Evolutionary conservation across 2,888 invertebrate species (phyloP), one percentile per base, ranked within the genome.

Genomic region (Fabriciana adippe): DNA sequence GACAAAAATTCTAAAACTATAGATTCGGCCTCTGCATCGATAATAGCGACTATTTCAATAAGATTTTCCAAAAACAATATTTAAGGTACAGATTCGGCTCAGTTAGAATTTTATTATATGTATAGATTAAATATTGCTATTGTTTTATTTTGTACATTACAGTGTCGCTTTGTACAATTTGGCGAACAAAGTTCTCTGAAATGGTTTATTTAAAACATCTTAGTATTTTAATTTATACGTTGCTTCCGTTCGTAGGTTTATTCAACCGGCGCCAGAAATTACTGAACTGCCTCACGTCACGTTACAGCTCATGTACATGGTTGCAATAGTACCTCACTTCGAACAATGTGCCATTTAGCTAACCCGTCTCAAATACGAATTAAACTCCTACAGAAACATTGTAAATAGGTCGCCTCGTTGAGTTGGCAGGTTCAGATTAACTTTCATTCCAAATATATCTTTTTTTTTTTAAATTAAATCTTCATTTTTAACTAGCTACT

Each of bases 201-300:
- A 55, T 67, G 71, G 60, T 67, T 68, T 47, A 41, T 68, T 56
- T 65, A 55, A 60, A 70, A 63, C 66, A 67, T 69, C 71, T 69
- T 62, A 60, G 64, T 68, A 71, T 72, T 72, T 72, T 71, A 66
- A 70, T 72, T 72, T 65, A 66, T 63, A 69, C 62, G 64, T 55
- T 26, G 72, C 56, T 68, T 72, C 72, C 71, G 72, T 68, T 71
- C 61, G 67, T 65, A 59, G 57, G 73, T 69, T 73, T 69, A 67
- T 72, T 67, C 72, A 71, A 74, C 70, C 71, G 72, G 48, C 61
- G 69, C 69, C 69, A 71, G 67, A 61, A 68, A 73, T 66, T 69
- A 60, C 70, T 54, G 73, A 76, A 79, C 74, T 69, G 74, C 74
- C 73, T 76, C 81, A 80, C 78, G 78, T 75, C 78, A 79, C 72